phyloP scores from a whole-genome alignment of 2,113 vertebrate species.

The Paraplagusia blochii region DNA sequence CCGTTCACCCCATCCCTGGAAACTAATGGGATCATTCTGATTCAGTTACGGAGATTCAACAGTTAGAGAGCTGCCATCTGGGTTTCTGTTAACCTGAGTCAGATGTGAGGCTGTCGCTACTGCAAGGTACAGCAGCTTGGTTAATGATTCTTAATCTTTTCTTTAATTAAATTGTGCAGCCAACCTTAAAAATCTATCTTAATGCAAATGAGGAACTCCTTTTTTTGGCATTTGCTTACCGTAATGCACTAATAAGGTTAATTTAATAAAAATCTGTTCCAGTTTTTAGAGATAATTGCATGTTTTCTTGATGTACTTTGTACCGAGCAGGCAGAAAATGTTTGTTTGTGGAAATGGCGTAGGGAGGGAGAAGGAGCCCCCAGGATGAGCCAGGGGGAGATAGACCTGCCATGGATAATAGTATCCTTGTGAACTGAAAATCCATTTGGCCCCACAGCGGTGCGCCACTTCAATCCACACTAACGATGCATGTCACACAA shows the following conservation, averaged over 20 bases:
- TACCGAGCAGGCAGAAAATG: slow-evolving; percentile 41
- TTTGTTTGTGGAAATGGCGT: slow-evolving; percentile 68
- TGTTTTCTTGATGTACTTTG: slow-evolving; percentile 92
- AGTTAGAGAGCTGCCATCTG: slow-evolving; percentile 99
- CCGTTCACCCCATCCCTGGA: slow-evolving; percentile 62
- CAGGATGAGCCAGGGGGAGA: slow-evolving; percentile 41
- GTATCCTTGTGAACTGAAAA: slow-evolving; percentile 66
- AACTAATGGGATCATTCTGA: slow-evolving; percentile 99
- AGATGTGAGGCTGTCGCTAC: slow-evolving; percentile 97
- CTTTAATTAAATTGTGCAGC: slow-evolving; percentile 99
- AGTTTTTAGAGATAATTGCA: slow-evolving; percentile 99
- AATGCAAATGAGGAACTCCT: slow-evolving; percentile 99
- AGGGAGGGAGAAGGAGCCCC: slow-evolving; percentile 28
- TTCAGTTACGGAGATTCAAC: slow-evolving; percentile 98
- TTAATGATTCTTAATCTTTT: slow-evolving; percentile 99
- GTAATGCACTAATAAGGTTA: slow-evolving; percentile 99
- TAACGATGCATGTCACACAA: slow-evolving; percentile 54
- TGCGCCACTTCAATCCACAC: slow-evolving; percentile 42
- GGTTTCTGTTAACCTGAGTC: slow-evolving; percentile 99
- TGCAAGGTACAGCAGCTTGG: slow-evolving; percentile 99
- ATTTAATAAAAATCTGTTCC: slow-evolving; percentile 99
- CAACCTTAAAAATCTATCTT: slow-evolving; percentile 99
- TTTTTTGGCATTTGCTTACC: slow-evolving; percentile 99
- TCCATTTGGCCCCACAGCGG: slow-evolving; percentile 66
- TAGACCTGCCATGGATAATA: slow-evolving; percentile 69